Conservation (phyloP, 1,140 invertebrate species). For the Trichomalopsis sarcophagae region DNA sequence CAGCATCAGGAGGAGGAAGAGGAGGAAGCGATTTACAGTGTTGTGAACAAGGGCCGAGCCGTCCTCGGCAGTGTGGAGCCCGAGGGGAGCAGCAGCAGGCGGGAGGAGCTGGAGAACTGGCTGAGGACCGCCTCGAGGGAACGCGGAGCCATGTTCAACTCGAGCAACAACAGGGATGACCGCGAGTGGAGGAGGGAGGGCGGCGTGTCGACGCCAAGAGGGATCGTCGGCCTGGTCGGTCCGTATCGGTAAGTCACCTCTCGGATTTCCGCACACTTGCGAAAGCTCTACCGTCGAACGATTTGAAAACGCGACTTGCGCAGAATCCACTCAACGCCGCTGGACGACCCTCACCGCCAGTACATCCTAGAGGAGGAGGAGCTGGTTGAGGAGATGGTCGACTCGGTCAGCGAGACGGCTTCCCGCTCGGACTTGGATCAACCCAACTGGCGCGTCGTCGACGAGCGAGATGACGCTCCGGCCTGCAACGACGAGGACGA, state of each 20-base stretch:
- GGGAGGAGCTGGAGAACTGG: conserved; percentile 61
- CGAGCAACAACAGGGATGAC: conserved; percentile 15
- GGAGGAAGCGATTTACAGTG: conserved; percentile 61
- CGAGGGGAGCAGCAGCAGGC: conserved; percentile 48
- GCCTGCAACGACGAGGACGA: conserved; percentile 55
- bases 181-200: background rate
- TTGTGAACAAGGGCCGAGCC: conserved; percentile 59
- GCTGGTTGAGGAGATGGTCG: conserved; percentile 61
- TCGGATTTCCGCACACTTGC: background rate
- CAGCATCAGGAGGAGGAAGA: background rate
- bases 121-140: conserved; percentile 53
- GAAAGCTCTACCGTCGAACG: background rate
- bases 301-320: background rate
- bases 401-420: conserved; percentile 54
- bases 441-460: conserved; percentile 41
- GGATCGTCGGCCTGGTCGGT: conserved; percentile 64
- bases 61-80: conserved; percentile 17
- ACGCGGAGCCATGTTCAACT: background rate
- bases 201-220: conserved; percentile 54
- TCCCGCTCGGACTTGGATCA: background rate
- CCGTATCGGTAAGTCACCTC: conserved; percentile 56
- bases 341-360: conserved; percentile 54
- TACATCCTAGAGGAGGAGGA: conserved; percentile 67
- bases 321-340: conserved; percentile 53
- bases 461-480: conserved; percentile 35